Conservation (phyloP, 2,113 vertebrate species). For the Muscicapa adusta region DNA sequence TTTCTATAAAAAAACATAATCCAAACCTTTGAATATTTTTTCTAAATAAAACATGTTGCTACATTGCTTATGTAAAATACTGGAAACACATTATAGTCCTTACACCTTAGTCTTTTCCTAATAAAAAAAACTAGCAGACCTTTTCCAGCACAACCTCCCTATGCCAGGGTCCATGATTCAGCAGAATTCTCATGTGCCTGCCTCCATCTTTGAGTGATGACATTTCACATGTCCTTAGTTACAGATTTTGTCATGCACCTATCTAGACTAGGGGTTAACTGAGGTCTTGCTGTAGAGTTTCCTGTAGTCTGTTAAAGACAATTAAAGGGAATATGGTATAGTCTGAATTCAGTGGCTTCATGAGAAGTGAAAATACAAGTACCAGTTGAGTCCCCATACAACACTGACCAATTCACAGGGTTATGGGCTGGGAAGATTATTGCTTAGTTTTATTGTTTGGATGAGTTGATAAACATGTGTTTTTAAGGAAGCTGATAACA, state of each 20-base stretch:
- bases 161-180: not conserved
- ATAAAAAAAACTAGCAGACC: not conserved
- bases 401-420: accelerated
- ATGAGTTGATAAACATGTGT: not conserved
- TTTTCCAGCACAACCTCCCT: not conserved
- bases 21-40: not conserved
- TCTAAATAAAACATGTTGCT: not conserved
- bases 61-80: not conserved
- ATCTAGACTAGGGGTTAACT: accelerated
- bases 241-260: accelerated
- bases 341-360: not conserved
- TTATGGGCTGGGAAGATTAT: not conserved
- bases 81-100: not conserved
- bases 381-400: accelerated
- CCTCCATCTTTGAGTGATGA: not conserved
- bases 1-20: not conserved
- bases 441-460: not conserved
- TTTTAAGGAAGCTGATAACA: not conserved
- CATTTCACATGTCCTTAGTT: not conserved
- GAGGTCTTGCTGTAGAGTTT: not conserved
- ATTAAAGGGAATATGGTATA: not conserved
- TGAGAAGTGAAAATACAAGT: not conserved
- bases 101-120: not conserved
- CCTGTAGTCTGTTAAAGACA: not conserved
- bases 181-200: not conserved